Evolutionary conservation across 1,140 invertebrate genomes (phyloP), one percentile per base, ranked within the genome.

Genomic region (Calephelis nemesis): DNA sequence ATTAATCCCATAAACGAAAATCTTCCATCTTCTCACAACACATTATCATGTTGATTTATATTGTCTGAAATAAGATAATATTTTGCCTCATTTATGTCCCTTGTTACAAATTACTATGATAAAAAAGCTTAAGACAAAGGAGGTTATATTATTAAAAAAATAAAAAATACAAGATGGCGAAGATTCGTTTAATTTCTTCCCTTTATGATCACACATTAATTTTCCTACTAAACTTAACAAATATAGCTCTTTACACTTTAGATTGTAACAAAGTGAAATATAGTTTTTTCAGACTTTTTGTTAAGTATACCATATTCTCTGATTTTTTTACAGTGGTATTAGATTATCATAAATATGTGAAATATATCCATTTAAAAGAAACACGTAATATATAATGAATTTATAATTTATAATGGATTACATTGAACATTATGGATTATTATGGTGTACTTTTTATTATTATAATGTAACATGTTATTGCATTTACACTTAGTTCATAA

Each of bases 131-230:
- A 11, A 13, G 13, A 47, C 42, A 63, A 47, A 47, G 15, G 62
- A 47, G 47, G 47, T 54, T 69, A 62, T 47, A 40, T 10, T 68
- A 63, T 10, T 58, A 42, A 47, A 47, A 54, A 13, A 71, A 67
- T 63, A 71, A 71, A 71, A 67, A 15, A 42, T 65, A 5, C 40
- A 42, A 58, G 13, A 13, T 69, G 15, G 40, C 45, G 63, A 65
- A 70, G 54, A 58, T 6, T 65, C 9, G 63, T 70, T 70, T 70
- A 65, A 70, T 70, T 70, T 8, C 63, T 70, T 70, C 54, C 19
- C 4, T 65, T 65, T 49, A 65, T 65, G 48, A 70, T 70, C 63
- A 64, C 64, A 70, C 63, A 65, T 65, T 48, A 52, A 65, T 58
- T 60, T 45, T 42, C 45, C 65, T 67, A 54, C 65, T 67, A 67